These are phyloP conservation scores for Perizoma flavofasciatum DNA, from an alignment of 2,888 invertebrate genomes.

Conservation along the genomic window DNA sequence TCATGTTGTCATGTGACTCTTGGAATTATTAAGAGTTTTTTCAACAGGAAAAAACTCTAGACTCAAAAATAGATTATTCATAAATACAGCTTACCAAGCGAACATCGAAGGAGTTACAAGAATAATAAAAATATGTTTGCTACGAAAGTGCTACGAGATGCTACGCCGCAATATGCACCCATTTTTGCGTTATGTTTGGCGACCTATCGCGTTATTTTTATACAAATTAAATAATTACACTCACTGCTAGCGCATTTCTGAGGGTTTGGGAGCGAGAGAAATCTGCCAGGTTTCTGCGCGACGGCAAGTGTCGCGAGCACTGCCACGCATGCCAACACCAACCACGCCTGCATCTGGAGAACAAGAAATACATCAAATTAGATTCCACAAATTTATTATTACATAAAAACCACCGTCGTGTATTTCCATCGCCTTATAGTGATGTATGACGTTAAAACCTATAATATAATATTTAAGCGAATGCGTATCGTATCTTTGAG, in stretches of 20 bases:
- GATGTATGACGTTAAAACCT: too few species aligned
- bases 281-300: slow-evolving; percentile 91
- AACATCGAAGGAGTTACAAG: too few species aligned
- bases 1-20: not conserved
- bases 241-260: slow-evolving; percentile 94
- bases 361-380: slow-evolving; percentile 26
- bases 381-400: not conserved
- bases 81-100: too few species aligned
- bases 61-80: too few species aligned
- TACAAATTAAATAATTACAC: slow-evolving; percentile 63
- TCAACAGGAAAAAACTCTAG: not conserved
- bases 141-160: slow-evolving; percentile 32
- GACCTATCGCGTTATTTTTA: not conserved
- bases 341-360: slow-evolving; percentile 88
- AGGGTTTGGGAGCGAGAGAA: slow-evolving; percentile 91
- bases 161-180: slow-evolving; percentile 19
- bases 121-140: slow-evolving; percentile 12
- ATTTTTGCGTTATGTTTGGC: not conserved
- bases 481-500: too few species aligned
- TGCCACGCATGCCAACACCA: slow-evolving; percentile 81
- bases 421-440: too few species aligned
- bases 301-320: slow-evolving; percentile 84
- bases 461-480: too few species aligned
- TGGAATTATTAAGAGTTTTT: not conserved
- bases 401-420: not conserved